Evolutionary conservation across 2,888 invertebrate genomes (phyloP), one percentile per base, ranked within the genome.

Genomic region (Stenichneumon culpator): DNA sequence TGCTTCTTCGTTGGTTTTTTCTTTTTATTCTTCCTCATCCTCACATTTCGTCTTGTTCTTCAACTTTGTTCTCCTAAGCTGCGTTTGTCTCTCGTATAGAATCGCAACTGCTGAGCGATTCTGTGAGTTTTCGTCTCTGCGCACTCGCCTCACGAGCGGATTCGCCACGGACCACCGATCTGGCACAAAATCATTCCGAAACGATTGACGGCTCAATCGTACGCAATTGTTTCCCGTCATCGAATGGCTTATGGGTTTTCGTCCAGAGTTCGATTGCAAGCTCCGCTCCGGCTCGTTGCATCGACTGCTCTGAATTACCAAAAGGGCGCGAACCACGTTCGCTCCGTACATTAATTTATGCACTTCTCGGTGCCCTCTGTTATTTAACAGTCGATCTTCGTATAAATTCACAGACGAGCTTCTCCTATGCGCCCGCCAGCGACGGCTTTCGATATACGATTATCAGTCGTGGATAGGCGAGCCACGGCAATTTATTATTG

Each of bases 131-230:
- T 60, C 7, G 25, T 28, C 16, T 3, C 32, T 16, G 14, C 28
- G n/a, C 60, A 60, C 60, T 16, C 4, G 32, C 1, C 11, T 2
- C 6, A 0, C 28, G 19, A n/a, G 16, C 4, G 16, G 16, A 60
- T 60, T 60, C 28, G 32, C 25, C 79, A 67, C 32, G 32, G 22
- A 50, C 54, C 50, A n/a, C 11, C 28, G 50, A 79, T 79, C 72
- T 85, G 36, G 79, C 67, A 63, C 82, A 73, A 77, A 63, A 82
- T 79, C 70, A 80, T 82, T 79, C 47, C 68, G 16, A 28, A 28
- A 16, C 68, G 68, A 82, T 85, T 54, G 74, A 70, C 75, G 25
- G 22, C 7, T 70, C 72, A 79, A 82, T 82, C 72, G 70, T 11
- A 25, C 28, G 19, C 85, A 79, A 82, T 85, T 74, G 84, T 32